A percentile compares a stretch with the other conserved stretches of the same genome.
phyloP scores from a whole-genome alignment of 1,140 invertebrate genomes.

The Sipha flava region DNA sequence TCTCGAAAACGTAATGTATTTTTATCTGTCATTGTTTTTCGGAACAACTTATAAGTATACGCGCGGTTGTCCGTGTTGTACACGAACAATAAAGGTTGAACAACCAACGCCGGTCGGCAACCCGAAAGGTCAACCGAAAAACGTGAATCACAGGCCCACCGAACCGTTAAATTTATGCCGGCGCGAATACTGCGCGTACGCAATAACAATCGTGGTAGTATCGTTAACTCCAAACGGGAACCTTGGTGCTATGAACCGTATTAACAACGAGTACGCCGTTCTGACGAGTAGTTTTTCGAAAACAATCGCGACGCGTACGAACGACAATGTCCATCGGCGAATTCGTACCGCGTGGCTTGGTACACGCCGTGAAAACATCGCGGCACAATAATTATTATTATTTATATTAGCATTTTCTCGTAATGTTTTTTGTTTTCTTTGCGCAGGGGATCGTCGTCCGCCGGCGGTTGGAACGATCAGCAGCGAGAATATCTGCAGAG shows the following conservation, averaged over 20 bases:
- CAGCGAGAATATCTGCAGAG: not conserved
- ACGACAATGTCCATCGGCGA: no score
- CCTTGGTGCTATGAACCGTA: not conserved
- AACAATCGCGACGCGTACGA: no score
- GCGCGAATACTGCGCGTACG: not conserved
- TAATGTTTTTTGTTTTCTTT: not conserved
- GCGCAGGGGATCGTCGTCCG: not conserved
- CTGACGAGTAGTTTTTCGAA: not conserved
- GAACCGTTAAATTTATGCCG: slow-evolving; percentile 22
- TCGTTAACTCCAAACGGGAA: not conserved
- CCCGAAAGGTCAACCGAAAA: not conserved
- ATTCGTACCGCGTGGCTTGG: no score
- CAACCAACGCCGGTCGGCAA: not conserved
- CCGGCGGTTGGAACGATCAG: not conserved
- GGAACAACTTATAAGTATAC: not conserved
- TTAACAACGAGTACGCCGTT: no score
- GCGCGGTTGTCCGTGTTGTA: not conserved
- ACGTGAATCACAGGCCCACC: not conserved
- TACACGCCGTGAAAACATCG: no score
- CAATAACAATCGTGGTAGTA: not conserved
- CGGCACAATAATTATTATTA: no score
- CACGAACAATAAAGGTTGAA: slow-evolving; percentile 17
- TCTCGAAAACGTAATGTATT: not conserved
- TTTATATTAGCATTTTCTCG: no score
- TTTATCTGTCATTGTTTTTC: not conserved